Conservation (phyloP, 64 coral and sea anemone genomes). For the Montipora capricornis region DNA sequence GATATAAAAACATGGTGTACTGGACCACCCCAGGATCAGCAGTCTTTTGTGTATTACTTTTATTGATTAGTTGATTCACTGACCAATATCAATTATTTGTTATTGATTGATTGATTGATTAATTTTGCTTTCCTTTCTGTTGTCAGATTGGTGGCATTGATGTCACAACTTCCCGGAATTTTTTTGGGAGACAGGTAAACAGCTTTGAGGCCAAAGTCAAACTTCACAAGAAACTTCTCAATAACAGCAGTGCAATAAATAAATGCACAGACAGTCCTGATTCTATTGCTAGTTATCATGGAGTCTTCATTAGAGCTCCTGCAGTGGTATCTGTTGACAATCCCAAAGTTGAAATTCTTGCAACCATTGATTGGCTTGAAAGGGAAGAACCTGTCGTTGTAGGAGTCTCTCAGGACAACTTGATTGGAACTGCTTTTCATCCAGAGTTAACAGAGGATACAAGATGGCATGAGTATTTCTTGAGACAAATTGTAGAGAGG, state of each 20-base stretch:
- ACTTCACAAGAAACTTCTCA: conserved; percentile 52
- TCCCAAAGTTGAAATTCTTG: conserved; percentile 80
- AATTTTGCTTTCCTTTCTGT: not conserved
- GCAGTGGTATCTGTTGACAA: conserved; percentile 88
- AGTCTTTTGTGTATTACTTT: too few relatives aligned
- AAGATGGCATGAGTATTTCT: conserved; percentile 91
- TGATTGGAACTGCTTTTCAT: conserved; percentile 96
- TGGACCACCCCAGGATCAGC: too few relatives aligned
- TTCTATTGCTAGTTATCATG: conserved; percentile 43
- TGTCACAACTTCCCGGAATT: conserved; percentile 96
- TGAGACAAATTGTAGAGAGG: conserved; percentile 73
- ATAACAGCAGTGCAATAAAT: not conserved
- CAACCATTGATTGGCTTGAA: conserved; percentile 67
- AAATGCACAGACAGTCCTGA: not conserved
- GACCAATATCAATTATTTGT: not conserved
- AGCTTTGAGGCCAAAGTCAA: conserved; percentile 88
- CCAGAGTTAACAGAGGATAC: conserved; percentile 96
- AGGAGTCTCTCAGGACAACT: conserved; percentile 84
- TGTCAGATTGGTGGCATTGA: conserved; percentile 90
- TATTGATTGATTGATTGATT: not conserved
- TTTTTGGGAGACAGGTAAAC: conserved; percentile 96
- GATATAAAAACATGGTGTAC: too few relatives aligned
- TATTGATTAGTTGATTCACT: not conserved
- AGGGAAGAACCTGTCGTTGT: conserved; percentile 85
- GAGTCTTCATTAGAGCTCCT: conserved; percentile 95